Percentiles rank a stretch among this genome's conserved stretches.
These are phyloP conservation scores for Chiloscyllium plagiosum DNA, from an alignment of 2,113 vertebrate species.

Conservation along the genomic window DNA sequence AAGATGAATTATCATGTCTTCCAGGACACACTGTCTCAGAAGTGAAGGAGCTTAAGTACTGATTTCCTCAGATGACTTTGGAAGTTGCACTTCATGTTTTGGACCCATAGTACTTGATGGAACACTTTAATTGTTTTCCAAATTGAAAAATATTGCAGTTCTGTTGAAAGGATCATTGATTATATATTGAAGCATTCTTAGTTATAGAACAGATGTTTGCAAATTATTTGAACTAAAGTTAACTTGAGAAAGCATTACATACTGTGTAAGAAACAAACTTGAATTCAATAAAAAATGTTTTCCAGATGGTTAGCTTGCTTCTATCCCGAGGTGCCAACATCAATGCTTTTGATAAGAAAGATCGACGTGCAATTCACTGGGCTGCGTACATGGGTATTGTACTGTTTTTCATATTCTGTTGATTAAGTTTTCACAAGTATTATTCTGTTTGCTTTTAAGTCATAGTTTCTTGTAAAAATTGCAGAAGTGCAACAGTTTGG, in stretches of 20 bases:
- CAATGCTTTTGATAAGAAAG: conserved; percentile 98
- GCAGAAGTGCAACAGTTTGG: background rate
- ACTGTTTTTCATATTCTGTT: background rate
- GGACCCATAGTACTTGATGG: background rate
- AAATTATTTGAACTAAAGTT: background rate
- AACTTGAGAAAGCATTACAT: background rate
- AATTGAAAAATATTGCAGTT: background rate
- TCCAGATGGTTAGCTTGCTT: conserved; percentile 91
- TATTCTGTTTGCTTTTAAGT: background rate
- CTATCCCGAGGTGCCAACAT: conserved; percentile 97
- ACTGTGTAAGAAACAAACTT: background rate
- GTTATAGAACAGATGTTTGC: background rate
- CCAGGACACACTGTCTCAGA: background rate
- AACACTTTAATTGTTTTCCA: background rate
- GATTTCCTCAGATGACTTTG: background rate
- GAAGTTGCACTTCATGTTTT: background rate
- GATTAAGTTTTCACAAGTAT: background rate
- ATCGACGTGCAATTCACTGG: conserved; percentile 96
- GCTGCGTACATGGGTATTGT: conserved; percentile 95
- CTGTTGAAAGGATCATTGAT: background rate
- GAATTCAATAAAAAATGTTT: conserved; percentile 37
- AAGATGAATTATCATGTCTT: background rate
- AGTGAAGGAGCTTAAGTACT: background rate
- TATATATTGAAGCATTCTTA: background rate
- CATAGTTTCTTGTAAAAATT: background rate